Percentiles rank a stretch among this genome's conserved stretches.
These are phyloP conservation scores for Tiliacea aurago DNA, from an alignment of 2,888 invertebrate species.

Conservation along the genomic window DNA sequence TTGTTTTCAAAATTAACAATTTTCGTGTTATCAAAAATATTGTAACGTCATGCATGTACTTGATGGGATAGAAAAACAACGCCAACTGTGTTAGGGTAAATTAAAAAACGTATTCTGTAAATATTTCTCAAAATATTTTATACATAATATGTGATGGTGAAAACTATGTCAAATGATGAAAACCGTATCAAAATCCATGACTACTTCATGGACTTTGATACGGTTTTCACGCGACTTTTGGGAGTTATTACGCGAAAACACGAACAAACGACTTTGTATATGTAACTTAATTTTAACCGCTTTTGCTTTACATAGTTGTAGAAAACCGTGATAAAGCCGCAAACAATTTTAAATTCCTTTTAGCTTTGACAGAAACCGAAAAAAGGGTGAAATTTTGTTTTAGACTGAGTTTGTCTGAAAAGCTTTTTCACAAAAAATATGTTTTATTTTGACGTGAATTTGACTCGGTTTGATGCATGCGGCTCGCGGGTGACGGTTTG, in stretches of 20 bases:
- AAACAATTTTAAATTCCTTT: constrained; percentile 23
- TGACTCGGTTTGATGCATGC: constrained; percentile 27
- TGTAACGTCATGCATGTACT: not conserved
- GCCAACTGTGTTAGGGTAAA: not conserved
- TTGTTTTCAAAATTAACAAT: not conserved
- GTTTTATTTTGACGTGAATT: constrained; percentile 25
- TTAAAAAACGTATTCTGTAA: not conserved
- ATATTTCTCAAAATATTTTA: not conserved
- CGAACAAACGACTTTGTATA: constrained; percentile 15
- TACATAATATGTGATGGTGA: not conserved
- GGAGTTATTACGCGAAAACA: constrained; percentile 1
- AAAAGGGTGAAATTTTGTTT: constrained; percentile 19
- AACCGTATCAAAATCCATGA: not conserved
- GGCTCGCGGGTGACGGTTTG: constrained; percentile 14
- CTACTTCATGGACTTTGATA: too few species aligned
- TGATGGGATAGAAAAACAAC: too few species aligned
- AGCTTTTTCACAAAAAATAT: constrained; percentile 15
- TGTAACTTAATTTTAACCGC: constrained; percentile 11
- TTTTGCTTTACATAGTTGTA: constrained; percentile 26
- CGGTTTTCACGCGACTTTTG: not conserved
- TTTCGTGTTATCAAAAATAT: not conserved
- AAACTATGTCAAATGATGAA: not conserved
- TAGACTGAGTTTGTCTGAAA: constrained; percentile 10
- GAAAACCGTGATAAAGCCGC: constrained; percentile 2
- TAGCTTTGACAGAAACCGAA: constrained; percentile 23